Percentiles rank a stretch among this genome's conserved stretches.
Evolutionary conservation across 2,113 vertebrate genomes (phyloP).

Genomic region (Callopanchax toddi): DNA sequence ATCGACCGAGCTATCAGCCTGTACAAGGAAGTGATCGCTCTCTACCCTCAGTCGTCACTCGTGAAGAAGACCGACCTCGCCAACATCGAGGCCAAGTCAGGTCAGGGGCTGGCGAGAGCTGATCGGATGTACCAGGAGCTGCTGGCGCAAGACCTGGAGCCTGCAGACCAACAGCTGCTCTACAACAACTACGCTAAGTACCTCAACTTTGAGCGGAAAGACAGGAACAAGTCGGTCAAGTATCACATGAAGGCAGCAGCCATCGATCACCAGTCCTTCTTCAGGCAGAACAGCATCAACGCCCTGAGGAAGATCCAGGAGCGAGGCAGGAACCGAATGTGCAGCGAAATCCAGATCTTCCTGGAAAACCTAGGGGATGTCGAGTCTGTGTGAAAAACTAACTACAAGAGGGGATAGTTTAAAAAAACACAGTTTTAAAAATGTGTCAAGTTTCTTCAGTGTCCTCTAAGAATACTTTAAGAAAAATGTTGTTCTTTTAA

Average conservation of each 20-base stretch:
- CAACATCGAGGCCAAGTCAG: constrained; percentile 10
- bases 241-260: constrained; percentile 51
- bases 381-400: no score
- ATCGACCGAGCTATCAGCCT: constrained; percentile 42
- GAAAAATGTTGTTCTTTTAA: no score
- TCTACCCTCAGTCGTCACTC: constrained; percentile 48
- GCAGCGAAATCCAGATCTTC: constrained; percentile 44
- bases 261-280: constrained; percentile 4
- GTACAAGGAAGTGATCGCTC: constrained; percentile 33
- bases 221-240: constrained; percentile 18
- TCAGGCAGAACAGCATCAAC: constrained; percentile 20
- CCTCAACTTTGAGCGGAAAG: constrained; percentile 4
- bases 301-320: constrained; percentile 26
- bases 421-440: no score
- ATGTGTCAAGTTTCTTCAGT: no score
- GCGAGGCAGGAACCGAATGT: constrained; percentile 23
- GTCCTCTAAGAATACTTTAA: no score
- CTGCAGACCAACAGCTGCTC: constrained; percentile 33
- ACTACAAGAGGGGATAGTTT: no score
- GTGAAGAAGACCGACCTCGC: constrained; percentile 34
- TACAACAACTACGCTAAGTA: constrained; percentile 55
- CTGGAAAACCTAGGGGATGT: constrained; percentile 6
- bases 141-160: constrained; percentile 22
- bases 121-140: constrained; percentile 42
- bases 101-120: neutral